These are phyloP conservation scores for Rattus rattus DNA, from an alignment of 2,113 vertebrate genomes.

Conservation along the genomic window DNA sequence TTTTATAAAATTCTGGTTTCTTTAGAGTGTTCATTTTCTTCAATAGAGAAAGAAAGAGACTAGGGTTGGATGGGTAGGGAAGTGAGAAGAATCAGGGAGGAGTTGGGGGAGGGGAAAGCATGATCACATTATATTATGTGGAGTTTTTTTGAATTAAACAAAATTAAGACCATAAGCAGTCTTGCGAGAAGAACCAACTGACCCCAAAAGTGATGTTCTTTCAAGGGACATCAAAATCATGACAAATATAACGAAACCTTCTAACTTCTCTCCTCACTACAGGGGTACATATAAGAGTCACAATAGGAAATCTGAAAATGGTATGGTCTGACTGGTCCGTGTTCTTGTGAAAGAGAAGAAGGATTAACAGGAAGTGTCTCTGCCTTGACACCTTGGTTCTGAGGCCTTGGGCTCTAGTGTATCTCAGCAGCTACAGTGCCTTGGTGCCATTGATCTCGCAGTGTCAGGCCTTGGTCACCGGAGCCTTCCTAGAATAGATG, in stretches of 20 bases:
- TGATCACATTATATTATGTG: not conserved
- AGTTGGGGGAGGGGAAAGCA: not conserved
- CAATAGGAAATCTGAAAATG: not conserved
- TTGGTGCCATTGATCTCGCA: not conserved
- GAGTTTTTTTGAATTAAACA: not conserved
- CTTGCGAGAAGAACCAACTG: not conserved
- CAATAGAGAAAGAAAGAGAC: not conserved
- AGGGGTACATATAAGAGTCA: not conserved
- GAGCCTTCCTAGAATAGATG: constrained; percentile 67
- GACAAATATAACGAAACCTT: not conserved
- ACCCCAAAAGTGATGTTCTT: not conserved
- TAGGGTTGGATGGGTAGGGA: not conserved
- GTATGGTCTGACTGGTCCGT: not conserved
- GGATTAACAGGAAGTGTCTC: not conserved
- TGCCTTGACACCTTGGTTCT: not conserved
- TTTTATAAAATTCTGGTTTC: not conserved
- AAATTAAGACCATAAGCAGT: not conserved
- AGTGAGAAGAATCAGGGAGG: not conserved
- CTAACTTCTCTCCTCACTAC: not conserved
- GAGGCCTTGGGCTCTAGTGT: not conserved
- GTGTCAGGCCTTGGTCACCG: not conserved
- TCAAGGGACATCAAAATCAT: not conserved
- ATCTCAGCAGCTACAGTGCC: not conserved
- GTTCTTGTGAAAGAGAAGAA: not conserved
- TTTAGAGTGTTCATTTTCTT: not conserved